Base-by-base conservation (phyloP, 2,888 invertebrate genomes). In the Drosophila algonquin region DNA sequence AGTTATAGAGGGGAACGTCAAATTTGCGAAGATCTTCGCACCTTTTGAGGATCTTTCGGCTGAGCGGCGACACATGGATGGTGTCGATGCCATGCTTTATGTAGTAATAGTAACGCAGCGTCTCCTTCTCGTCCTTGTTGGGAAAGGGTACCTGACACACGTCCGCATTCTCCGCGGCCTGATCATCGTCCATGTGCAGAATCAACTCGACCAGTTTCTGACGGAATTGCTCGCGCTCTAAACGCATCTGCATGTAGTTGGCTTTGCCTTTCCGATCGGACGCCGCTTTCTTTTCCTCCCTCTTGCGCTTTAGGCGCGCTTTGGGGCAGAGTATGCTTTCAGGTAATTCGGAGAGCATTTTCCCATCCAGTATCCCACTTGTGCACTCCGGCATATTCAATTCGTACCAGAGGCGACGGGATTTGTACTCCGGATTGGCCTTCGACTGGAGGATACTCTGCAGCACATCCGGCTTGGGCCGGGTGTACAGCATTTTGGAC, bases 1-100 rank as follows among this genome's bases (percentile, higher is more conserved):
- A 55, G 60, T 45, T 30, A 30, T 21, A 16, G 46, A 40, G 54
- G 2, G 24, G 24, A 1, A 0, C 1, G 1, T 4, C n/a, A 8
- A 16, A 60, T 45, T 35, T 10, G 3, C 0, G 16, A 10, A 9
- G 8, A 0, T 30, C 0, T 1, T 1, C 69, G 32, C 79, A 95
- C 95, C 93, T 93, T 50, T 94, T 93, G 67, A 98, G 93, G 89
- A 97, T 95, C 82, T 94, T 93, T 63, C 94, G 94, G 87, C 96
- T 96, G 90, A 98, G 94, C 1, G 97, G 96, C 0, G 97, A 96
- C 0, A 98, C 97, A 90, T 98, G 96, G 74, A 96, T 95, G 3
- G 97, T 97, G 90, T 98, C 98, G 51, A 98, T 96, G 0, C 98
- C 98, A 91, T 97, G 96, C 85, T 96, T 95, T 54, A 98, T 95